These are phyloP conservation scores for Sphenopsis melanotis DNA, from an alignment of 2,797 vertebrate species.

Conservation along the genomic window DNA sequence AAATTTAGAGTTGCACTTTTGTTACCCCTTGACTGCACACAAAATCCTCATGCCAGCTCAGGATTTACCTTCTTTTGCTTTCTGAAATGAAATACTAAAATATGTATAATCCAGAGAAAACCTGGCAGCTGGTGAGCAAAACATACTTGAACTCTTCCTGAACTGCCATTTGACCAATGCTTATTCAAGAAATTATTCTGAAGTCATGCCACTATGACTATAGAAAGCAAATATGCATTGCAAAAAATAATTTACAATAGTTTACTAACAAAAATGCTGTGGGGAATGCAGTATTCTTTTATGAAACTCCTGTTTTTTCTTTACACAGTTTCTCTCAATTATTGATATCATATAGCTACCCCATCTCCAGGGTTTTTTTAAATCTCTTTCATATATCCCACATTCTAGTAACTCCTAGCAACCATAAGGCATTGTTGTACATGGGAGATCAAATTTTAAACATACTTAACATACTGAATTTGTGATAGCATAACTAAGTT, in stretches of 20 bases:
- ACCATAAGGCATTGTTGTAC: neutral
- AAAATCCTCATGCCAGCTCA: neutral
- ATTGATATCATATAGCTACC: neutral
- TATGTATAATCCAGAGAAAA: conserved; percentile 5
- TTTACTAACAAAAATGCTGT: neutral
- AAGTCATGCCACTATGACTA: neutral
- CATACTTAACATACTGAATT: neutral
- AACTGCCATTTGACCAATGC: conserved; percentile 14
- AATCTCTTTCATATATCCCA: neutral
- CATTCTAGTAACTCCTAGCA: neutral
- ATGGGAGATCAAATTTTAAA: neutral
- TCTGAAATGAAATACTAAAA: neutral
- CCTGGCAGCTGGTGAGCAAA: conserved; percentile 1
- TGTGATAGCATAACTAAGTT: neutral
- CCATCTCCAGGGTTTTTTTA: neutral
- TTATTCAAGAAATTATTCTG: neutral
- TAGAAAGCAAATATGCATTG: neutral
- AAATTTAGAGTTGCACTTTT: neutral
- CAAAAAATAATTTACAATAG: neutral
- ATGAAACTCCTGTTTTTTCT: neutral
- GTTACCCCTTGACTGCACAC: neutral
- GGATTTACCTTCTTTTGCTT: neutral
- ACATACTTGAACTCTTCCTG: conserved; percentile 39
- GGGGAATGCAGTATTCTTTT: neutral
- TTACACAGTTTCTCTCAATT: neutral